A percentile compares a stretch with the other conserved stretches of the same genome.
phyloP scores from a whole-genome alignment of 2,888 invertebrate genomes.

The Nephrocerus scutellatus region DNA sequence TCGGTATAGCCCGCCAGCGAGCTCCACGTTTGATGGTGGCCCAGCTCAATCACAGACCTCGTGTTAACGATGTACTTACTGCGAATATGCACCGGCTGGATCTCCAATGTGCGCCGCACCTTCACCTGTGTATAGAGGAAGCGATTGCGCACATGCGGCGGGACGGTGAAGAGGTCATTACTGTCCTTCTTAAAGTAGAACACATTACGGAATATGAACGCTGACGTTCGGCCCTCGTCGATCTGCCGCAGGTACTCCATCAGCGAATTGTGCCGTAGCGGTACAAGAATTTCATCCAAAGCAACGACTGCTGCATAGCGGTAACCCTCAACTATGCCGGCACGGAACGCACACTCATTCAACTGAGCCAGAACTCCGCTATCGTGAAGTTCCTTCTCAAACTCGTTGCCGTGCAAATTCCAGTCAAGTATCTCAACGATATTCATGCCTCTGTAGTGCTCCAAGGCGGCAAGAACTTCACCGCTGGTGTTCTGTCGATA shows the following conservation, averaged over 20 bases:
- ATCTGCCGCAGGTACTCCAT: slow-evolving; percentile 43
- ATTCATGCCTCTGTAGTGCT: slow-evolving; percentile 37
- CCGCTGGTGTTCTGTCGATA: slow-evolving; percentile 45
- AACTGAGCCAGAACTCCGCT: slow-evolving; percentile 83
- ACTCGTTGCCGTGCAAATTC: slow-evolving; percentile 38
- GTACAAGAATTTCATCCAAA: slow-evolving; percentile 79
- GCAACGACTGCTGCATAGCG: slow-evolving; percentile 78
- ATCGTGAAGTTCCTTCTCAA: slow-evolving; percentile 43
- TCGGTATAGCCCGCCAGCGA: slow-evolving; percentile 34
- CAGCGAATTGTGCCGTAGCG: slow-evolving; percentile 67
- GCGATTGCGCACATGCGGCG: slow-evolving; percentile 34
- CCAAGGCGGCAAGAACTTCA: slow-evolving; percentile 41
- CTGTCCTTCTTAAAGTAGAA: slow-evolving; percentile 50
- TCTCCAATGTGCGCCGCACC: slow-evolving; percentile 36
- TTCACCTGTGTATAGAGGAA: slow-evolving; percentile 46
- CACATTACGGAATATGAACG: slow-evolving; percentile 48
- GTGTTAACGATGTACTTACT: slow-evolving; percentile 83
- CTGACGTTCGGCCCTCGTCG: slow-evolving; percentile 41
- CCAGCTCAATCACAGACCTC: slow-evolving; percentile 75
- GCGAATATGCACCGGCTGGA: slow-evolving; percentile 61
- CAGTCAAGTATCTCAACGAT: slow-evolving; percentile 46
- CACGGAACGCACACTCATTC: slow-evolving; percentile 86
- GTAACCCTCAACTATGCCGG: slow-evolving; percentile 63
- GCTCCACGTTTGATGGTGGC: slow-evolving; percentile 71
- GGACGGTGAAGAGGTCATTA: slow-evolving; percentile 41